Evolutionary conservation across 2,888 invertebrate genomes (phyloP).

Genomic region (Atrina japonica): DNA sequence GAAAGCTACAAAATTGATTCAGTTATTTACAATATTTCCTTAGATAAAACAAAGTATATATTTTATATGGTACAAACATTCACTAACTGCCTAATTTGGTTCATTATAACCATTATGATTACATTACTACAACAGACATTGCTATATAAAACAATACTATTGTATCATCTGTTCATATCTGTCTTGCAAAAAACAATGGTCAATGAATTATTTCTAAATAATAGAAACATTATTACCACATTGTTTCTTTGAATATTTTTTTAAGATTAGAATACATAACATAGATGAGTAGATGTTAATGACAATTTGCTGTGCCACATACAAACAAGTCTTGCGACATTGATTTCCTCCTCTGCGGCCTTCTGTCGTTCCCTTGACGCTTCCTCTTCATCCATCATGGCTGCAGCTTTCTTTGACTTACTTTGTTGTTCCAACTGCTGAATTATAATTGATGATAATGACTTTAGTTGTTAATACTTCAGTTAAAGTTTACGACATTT

Average conservation of each 20-base stretch:
- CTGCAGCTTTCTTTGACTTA: slow-evolving; percentile 60
- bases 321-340: slow-evolving; percentile 70
- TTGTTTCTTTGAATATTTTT: no score
- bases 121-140: no score
- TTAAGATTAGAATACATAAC: no score
- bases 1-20: slow-evolving; percentile 68
- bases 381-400: slow-evolving; percentile 66
- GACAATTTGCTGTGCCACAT: no score
- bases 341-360: slow-evolving; percentile 61
- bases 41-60: no score
- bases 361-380: slow-evolving; percentile 61
- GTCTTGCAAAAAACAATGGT: no score
- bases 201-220: not conserved
- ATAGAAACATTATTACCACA: no score
- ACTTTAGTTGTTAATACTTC: no score
- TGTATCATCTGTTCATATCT: no score
- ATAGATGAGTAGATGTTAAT: not conserved
- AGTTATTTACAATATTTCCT: no score
- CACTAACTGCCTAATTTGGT: not conserved
- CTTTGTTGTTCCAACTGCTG: slow-evolving; percentile 58
- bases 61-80: no score
- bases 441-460: not conserved
- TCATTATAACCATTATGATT: not conserved
- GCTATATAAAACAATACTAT: no score
- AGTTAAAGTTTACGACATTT: not conserved